phyloP scores from a whole-genome alignment of 1,140 invertebrate species.

The Drosophila sp. region DNA sequence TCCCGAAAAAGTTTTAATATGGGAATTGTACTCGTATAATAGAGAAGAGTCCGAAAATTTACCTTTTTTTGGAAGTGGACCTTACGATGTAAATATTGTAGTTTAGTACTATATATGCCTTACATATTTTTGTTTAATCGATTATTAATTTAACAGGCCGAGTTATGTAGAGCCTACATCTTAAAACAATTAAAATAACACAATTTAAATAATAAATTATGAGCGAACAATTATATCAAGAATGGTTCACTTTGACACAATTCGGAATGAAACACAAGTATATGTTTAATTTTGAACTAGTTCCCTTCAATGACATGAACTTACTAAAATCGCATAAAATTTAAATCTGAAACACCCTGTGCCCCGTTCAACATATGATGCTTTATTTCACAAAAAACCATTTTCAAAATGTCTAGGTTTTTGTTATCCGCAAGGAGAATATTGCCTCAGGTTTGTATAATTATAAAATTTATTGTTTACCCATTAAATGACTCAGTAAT shows the following conservation, averaged over 20 bases:
- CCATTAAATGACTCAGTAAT: background rate
- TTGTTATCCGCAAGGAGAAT: conserved; percentile 58
- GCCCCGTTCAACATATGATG: conserved; percentile 36
- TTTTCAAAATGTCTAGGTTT: conserved; percentile 62
- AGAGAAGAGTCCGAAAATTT: too few relatives aligned
- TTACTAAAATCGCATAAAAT: conserved; percentile 4
- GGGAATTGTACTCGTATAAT: too few relatives aligned
- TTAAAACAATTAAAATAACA: background rate
- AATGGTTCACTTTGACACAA: background rate
- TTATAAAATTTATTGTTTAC: background rate
- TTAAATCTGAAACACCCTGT: conserved; percentile 36
- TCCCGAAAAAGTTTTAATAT: too few relatives aligned
- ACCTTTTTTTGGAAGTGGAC: too few relatives aligned
- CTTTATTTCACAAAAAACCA: conserved; percentile 22
- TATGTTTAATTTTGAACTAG: background rate
- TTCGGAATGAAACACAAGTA: background rate
- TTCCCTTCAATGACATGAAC: background rate
- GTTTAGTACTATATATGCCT: too few relatives aligned
- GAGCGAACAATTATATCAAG: background rate
- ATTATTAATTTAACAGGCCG: too few relatives aligned
- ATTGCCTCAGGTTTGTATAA: conserved; percentile 53
- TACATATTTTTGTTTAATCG: too few relatives aligned
- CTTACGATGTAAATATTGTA: too few relatives aligned
- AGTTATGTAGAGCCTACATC: too few relatives aligned
- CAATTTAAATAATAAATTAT: background rate